A percentile compares a stretch with the other conserved stretches of the same genome.
These are phyloP conservation scores for Hyposoter dolosus DNA, from an alignment of 2,888 invertebrate species.

Conservation along the genomic window DNA sequence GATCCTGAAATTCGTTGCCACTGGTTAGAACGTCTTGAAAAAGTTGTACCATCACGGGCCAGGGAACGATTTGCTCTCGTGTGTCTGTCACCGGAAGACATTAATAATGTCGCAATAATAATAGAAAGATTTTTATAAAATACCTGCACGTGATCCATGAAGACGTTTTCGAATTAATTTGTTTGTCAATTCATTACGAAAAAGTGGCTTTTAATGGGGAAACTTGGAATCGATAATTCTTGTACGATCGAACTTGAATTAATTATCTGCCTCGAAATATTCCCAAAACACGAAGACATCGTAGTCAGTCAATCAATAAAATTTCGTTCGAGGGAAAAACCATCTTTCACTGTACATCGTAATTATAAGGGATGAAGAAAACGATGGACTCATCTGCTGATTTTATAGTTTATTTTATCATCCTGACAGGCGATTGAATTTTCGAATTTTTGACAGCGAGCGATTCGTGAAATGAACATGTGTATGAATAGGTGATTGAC, in stretches of 20 bases:
- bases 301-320: conserved; percentile 39
- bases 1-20: conserved; percentile 28
- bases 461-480: not conserved
- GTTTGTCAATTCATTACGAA: conserved; percentile 5
- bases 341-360: not conserved
- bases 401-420: not conserved
- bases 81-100: not conserved
- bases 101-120: conserved; percentile 2
- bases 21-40: conserved; percentile 15
- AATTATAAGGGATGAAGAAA: not conserved
- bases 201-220: not conserved
- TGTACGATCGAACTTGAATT: conserved; percentile 11
- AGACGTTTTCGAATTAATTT: conserved; percentile 13
- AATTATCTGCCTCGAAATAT: conserved; percentile 10
- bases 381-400: not conserved
- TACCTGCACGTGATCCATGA: conserved; percentile 58
- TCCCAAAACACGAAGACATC: conserved; percentile 14
- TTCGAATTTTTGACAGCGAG: not conserved
- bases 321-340: conserved; percentile 15
- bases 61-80: not conserved
- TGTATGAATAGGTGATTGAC: not conserved
- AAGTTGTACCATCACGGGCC: not conserved
- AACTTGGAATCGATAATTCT: not conserved
- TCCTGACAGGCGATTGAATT: not conserved
- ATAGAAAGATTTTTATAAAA: not conserved